Conservation (phyloP, 2,888 invertebrate species). For the Eurois occulta region DNA sequence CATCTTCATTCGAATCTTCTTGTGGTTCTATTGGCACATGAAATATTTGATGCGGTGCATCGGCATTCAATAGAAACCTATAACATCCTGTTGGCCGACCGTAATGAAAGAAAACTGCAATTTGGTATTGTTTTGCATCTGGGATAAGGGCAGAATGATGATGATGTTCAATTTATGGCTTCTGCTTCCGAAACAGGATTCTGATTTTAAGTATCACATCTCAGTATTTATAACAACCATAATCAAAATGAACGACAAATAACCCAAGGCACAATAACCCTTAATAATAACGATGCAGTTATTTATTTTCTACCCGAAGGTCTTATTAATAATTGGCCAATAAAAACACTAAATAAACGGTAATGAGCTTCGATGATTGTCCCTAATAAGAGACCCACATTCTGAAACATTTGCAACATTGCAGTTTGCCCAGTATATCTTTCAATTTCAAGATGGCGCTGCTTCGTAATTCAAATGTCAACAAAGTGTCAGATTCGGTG, state of each 20-base stretch:
- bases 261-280: constrained; percentile 17
- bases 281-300: constrained; percentile 9
- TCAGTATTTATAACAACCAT: background rate
- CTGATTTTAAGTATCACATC: background rate
- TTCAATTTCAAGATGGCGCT: constrained; percentile 12
- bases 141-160: background rate
- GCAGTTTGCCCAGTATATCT: constrained; percentile 18
- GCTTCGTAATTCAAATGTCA: constrained; percentile 12
- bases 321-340: constrained; percentile 58
- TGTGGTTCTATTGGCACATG: background rate
- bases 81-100: too few species aligned
- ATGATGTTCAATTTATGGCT: background rate
- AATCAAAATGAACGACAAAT: constrained; percentile 8
- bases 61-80: background rate
- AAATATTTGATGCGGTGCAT: background rate
- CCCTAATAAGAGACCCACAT: constrained; percentile 62
- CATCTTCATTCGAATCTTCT: background rate
- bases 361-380: constrained; percentile 56
- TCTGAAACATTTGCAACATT: constrained; percentile 50
- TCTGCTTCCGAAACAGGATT: background rate
- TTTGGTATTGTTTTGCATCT: background rate
- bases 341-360: constrained; percentile 40
- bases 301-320: constrained; percentile 54
- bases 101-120: background rate
- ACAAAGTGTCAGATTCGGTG: background rate